A percentile compares a stretch with the other conserved stretches of the same genome.
These are phyloP conservation scores for Heliconius erato DNA, from an alignment of 2,888 invertebrate species.

Conservation along the genomic window DNA sequence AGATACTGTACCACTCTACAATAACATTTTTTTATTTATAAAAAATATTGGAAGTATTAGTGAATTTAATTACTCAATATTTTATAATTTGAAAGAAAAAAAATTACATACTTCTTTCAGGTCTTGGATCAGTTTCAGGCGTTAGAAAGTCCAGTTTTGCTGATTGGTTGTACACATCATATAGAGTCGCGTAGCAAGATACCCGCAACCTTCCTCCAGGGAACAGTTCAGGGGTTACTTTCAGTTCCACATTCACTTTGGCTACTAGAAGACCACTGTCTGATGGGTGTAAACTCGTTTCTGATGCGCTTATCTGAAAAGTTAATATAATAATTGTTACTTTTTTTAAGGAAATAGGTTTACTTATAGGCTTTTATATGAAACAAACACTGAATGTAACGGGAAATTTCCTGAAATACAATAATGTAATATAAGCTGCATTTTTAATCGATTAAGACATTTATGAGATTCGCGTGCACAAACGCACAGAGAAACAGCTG, in stretches of 20 bases:
- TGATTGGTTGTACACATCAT: constrained; percentile 88
- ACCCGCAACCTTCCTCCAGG: constrained; percentile 88
- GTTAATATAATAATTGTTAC: not conserved
- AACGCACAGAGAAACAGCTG: no score
- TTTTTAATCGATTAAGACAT: no score
- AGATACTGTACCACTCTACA: no score
- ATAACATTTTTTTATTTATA: no score
- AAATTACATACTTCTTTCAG: constrained; percentile 89
- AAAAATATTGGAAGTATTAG: no score
- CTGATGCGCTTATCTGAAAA: constrained; percentile 75
- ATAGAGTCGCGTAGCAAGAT: constrained; percentile 90
- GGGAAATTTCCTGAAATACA: no score
- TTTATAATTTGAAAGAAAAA: not conserved
- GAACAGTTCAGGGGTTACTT: constrained; percentile 86
- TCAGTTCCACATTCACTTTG: constrained; percentile 86
- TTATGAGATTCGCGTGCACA: no score
- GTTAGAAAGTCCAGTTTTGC: constrained; percentile 90
- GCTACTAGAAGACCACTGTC: constrained; percentile 84
- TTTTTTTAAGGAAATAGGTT: no score
- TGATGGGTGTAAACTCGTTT: constrained; percentile 76
- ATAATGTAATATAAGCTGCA: no score
- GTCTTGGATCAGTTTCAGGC: constrained; percentile 91
- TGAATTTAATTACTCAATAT: not conserved
- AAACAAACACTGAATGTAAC: no score
- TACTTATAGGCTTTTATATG: no score